Evolutionary conservation across 2,113 vertebrate species (phyloP).

Genomic region (Spea bombifrons): DNA sequence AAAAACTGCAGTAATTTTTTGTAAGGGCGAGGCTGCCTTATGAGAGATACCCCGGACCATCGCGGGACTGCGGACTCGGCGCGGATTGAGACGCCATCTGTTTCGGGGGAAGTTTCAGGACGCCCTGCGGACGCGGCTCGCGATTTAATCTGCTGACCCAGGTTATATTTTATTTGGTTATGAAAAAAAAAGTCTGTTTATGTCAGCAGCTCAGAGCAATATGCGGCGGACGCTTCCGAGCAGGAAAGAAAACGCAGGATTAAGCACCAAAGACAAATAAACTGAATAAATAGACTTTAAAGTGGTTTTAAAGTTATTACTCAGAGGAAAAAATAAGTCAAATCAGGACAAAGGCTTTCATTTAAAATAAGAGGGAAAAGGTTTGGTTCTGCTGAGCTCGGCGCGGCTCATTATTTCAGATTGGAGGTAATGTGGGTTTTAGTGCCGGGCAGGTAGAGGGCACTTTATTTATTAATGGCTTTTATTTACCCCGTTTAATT

Average conservation of each 20-base stretch:
- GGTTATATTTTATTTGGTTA: constrained; percentile 10
- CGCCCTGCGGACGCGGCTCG: neutral
- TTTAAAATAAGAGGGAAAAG: neutral
- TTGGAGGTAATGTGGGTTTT: neutral
- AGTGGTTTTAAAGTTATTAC: neutral
- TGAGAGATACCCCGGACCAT: neutral
- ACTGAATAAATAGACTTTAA: neutral
- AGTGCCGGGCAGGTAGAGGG: neutral
- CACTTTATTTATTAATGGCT: no score
- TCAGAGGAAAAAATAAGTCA: neutral
- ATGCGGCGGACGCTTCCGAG: neutral
- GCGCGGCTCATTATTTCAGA: neutral
- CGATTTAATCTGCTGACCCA: constrained; percentile 22
- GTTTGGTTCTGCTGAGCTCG: neutral
- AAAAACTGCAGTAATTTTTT: no score
- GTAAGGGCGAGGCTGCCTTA: neutral
- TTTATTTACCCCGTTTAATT: no score
- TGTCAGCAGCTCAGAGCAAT: constrained; percentile 16
- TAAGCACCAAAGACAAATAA: constrained; percentile 5
- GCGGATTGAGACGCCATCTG: constrained; percentile 6
- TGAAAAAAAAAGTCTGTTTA: neutral
- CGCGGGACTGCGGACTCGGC: neutral
- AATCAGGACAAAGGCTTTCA: neutral
- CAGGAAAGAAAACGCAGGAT: neutral
- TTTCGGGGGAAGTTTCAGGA: neutral